Evolutionary conservation across 2,797 vertebrate species (phyloP).

Genomic region (Menidia menidia): DNA sequence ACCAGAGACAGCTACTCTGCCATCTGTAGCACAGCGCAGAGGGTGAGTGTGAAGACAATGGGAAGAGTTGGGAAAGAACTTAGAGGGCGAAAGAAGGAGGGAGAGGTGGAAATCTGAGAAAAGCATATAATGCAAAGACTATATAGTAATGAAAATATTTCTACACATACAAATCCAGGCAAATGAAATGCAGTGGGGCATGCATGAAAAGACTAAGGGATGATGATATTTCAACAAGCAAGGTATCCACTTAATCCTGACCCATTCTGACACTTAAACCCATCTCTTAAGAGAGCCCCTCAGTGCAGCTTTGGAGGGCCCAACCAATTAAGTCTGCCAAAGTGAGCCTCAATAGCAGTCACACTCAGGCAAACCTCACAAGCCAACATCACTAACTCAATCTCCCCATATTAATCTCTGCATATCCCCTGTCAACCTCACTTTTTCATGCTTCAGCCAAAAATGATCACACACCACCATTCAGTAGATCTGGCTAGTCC

Average conservation of each 20-base stretch:
- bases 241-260: slow-evolving; percentile 70
- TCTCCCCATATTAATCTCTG: slow-evolving; percentile 77
- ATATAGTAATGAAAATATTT: slow-evolving; percentile 26
- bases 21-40: slow-evolving; percentile 96
- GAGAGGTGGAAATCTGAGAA: slow-evolving; percentile 13
- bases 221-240: slow-evolving; percentile 57
- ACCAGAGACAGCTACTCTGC: slow-evolving; percentile 96
- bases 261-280: slow-evolving; percentile 71
- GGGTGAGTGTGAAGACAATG: slow-evolving; percentile 84
- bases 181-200: not conserved
- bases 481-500: slow-evolving; percentile 67
- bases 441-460: slow-evolving; percentile 72
- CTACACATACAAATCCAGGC: slow-evolving; percentile 14
- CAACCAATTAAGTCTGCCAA: slow-evolving; percentile 74
- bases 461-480: slow-evolving; percentile 73
- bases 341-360: slow-evolving; percentile 63
- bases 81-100: slow-evolving; percentile 1
- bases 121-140: slow-evolving; percentile 9
- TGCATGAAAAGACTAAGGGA: slow-evolving; percentile 32
- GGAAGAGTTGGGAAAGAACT: slow-evolving; percentile 12
- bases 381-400: slow-evolving; percentile 73
- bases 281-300: slow-evolving; percentile 69
- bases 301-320: slow-evolving; percentile 64
- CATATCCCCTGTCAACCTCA: slow-evolving; percentile 73
- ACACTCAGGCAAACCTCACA: slow-evolving; percentile 47